A percentile compares a stretch with the other conserved stretches of the same genome.
phyloP scores from a whole-genome alignment of 2,113 vertebrate species.

The Rhinolophus sinicus region DNA sequence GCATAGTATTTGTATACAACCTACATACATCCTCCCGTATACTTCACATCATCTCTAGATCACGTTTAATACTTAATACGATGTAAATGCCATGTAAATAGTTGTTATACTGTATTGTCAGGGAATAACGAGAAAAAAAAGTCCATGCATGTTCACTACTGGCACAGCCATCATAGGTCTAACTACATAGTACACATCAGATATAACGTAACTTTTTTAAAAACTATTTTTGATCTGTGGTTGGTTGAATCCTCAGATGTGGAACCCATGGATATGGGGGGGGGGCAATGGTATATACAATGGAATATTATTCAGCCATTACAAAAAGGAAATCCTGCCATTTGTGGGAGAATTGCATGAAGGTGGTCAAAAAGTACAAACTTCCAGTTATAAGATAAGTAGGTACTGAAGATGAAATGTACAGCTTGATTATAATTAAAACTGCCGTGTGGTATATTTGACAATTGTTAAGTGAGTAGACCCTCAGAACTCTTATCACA shows the following conservation, averaged over 20 bases:
- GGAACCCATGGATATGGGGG: neutral
- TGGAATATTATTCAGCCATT: neutral
- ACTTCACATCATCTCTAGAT: neutral
- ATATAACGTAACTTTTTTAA: neutral
- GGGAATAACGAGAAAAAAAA: neutral
- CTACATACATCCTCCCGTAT: neutral
- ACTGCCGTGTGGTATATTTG: neutral
- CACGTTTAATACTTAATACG: neutral
- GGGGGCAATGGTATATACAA: neutral
- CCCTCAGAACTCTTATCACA: neutral
- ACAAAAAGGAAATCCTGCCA: neutral
- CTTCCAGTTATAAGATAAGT: neutral
- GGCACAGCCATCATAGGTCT: neutral
- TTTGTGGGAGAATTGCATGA: neutral
- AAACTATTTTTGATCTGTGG: neutral
- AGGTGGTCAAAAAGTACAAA: neutral
- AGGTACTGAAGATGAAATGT: neutral
- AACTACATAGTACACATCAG: neutral
- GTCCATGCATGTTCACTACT: neutral
- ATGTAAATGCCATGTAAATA: neutral
- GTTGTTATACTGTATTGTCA: neutral
- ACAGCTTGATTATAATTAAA: neutral
- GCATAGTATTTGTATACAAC: neutral
- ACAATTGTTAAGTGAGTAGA: neutral
- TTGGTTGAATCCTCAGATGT: neutral